These are phyloP conservation scores for Laticauda colubrina DNA, from an alignment of 2,113 vertebrate genomes.

Conservation along the genomic window DNA sequence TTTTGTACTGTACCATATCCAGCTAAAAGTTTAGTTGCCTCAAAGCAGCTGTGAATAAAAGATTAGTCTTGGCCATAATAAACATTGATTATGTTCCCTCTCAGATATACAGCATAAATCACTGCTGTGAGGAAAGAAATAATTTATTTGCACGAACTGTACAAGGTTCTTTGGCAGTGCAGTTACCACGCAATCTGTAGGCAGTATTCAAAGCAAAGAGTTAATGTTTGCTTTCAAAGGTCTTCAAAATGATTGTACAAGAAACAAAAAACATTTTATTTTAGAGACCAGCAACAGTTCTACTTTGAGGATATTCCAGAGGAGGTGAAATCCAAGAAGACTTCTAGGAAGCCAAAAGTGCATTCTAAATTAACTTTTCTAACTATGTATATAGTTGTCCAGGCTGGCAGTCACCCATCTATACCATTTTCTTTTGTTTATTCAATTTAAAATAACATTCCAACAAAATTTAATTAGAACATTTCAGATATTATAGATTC, in stretches of 20 bases:
- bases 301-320: background rate
- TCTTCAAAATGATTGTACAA: background rate
- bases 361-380: background rate
- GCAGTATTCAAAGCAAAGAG: background rate
- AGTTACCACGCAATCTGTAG: background rate
- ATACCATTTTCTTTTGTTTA: background rate
- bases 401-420: background rate
- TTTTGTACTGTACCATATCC: background rate
- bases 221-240: background rate
- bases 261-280: background rate
- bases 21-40: background rate
- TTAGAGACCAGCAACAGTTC: background rate
- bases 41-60: constrained; percentile 12
- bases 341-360: background rate
- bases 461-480: background rate
- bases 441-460: background rate
- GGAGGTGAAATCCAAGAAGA: background rate
- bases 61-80: background rate
- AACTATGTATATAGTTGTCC: background rate
- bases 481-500: background rate
- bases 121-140: constrained; percentile 1
- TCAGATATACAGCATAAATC: background rate
- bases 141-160: background rate
- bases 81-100: background rate
- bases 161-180: background rate